phyloP scores from a whole-genome alignment of 2,888 invertebrate genomes.

The Hoplodrina ambigua region DNA sequence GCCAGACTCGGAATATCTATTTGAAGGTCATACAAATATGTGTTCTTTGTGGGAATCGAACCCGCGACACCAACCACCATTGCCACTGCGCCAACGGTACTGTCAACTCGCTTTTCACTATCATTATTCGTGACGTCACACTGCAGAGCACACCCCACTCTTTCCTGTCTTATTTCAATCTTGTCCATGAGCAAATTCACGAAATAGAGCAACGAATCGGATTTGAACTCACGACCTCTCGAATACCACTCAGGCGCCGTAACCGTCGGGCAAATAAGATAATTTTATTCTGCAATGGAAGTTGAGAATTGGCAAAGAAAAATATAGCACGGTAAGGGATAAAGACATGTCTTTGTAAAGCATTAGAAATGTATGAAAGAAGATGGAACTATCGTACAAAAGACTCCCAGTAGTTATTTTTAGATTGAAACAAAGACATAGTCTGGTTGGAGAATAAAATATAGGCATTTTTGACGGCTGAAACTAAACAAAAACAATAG shows the following conservation, averaged over 20 bases:
- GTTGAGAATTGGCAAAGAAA: slow-evolving; percentile 28
- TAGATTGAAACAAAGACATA: too few species aligned
- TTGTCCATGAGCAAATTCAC: background rate
- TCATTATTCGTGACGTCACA: background rate
- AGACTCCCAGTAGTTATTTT: too few species aligned
- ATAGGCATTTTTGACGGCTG: background rate
- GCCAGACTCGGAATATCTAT: too few species aligned
- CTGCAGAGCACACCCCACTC: background rate
- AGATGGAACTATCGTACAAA: too few species aligned
- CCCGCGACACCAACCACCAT: too few species aligned
- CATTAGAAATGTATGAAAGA: background rate
- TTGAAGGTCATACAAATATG: too few species aligned
- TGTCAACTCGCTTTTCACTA: background rate
- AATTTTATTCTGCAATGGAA: slow-evolving; percentile 15
- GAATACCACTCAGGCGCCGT: slow-evolving; percentile 42
- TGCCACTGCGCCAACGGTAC: too few species aligned
- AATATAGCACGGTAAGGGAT: slow-evolving; percentile 14
- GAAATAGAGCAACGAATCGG: slow-evolving; percentile 30
- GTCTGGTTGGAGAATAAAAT: too few species aligned
- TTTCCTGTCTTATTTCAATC: slow-evolving; percentile 5
- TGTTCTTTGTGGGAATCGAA: too few species aligned
- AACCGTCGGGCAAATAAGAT: slow-evolving; percentile 18
- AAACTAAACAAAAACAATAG: background rate
- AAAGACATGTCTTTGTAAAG: background rate
- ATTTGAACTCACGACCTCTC: slow-evolving; percentile 37